Evolutionary conservation across 2,113 vertebrate species (phyloP).

Genomic region (Corvus hawaiiensis): DNA sequence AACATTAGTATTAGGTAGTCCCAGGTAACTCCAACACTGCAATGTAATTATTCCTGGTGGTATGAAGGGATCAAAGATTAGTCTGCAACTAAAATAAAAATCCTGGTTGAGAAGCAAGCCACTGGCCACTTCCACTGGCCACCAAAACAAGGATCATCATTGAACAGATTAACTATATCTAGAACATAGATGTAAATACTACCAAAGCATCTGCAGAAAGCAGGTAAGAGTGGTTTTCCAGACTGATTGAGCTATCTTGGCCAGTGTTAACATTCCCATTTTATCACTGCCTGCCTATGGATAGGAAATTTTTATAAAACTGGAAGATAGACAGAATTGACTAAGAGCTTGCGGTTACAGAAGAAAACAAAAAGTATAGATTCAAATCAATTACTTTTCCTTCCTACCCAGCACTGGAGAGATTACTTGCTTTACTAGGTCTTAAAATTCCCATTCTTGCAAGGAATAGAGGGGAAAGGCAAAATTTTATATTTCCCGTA

Average conservation of each 20-base stretch:
- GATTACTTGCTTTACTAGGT: not conserved
- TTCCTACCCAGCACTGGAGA: not conserved
- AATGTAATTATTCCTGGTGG: conserved; percentile 39
- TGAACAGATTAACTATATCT: not conserved
- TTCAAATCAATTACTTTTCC: not conserved
- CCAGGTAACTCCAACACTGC: conserved; percentile 64
- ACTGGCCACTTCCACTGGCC: not conserved
- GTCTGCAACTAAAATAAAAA: conserved; percentile 15
- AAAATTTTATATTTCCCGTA: not conserved
- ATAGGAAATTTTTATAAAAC: not conserved
- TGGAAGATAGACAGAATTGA: not conserved
- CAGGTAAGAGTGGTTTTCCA: not conserved
- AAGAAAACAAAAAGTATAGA: conserved; percentile 7
- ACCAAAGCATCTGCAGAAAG: conserved; percentile 10
- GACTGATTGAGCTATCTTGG: not conserved
- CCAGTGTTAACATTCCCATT: not conserved
- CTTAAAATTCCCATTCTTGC: not conserved
- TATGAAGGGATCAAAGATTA: conserved; percentile 31
- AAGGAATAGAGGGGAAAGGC: not conserved
- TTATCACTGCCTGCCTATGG: not conserved
- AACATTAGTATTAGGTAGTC: conserved; percentile 60
- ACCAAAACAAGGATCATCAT: conserved; percentile 15
- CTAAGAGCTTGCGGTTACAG: not conserved
- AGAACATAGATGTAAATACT: not conserved
- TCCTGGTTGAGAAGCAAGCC: not conserved